A percentile compares a stretch with the other conserved stretches of the same genome.
Conservation (phyloP, 1,140 invertebrate species). For the Delia radicum region DNA sequence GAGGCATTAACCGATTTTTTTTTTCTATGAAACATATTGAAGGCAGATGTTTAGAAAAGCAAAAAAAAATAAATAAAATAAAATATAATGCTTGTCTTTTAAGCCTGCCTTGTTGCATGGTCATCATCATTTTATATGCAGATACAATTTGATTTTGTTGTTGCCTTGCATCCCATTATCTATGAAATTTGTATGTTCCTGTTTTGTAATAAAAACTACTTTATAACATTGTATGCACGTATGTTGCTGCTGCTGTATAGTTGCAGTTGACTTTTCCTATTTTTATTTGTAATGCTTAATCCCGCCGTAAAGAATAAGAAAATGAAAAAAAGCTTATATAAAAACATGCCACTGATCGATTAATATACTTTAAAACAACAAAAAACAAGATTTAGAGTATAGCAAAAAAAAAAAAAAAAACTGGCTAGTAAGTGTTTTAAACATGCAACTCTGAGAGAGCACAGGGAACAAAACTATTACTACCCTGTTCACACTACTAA, state of each 20-base stretch:
- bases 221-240: not conserved
- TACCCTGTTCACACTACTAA: not conserved
- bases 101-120: not conserved
- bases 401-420: not conserved
- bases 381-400: conserved; percentile 1
- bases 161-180: conserved; percentile 17
- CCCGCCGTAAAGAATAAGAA: not conserved
- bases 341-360: conserved; percentile 14
- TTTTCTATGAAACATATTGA: not conserved
- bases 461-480: not conserved
- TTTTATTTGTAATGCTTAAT: not conserved
- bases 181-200: conserved; percentile 14
- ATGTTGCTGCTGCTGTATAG: not conserved
- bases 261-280: not conserved
- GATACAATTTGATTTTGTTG: not conserved
- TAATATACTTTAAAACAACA: conserved; percentile 7
- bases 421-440: not conserved
- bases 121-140: not conserved
- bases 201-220: not conserved
- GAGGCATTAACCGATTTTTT: not conserved
- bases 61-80: not conserved
- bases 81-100: not conserved
- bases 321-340: not conserved
- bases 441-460: not conserved
- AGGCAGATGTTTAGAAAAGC: conserved; percentile 9